Evolutionary conservation across 2,797 vertebrate genomes (phyloP).

Genomic region (Lagodon rhomboides): DNA sequence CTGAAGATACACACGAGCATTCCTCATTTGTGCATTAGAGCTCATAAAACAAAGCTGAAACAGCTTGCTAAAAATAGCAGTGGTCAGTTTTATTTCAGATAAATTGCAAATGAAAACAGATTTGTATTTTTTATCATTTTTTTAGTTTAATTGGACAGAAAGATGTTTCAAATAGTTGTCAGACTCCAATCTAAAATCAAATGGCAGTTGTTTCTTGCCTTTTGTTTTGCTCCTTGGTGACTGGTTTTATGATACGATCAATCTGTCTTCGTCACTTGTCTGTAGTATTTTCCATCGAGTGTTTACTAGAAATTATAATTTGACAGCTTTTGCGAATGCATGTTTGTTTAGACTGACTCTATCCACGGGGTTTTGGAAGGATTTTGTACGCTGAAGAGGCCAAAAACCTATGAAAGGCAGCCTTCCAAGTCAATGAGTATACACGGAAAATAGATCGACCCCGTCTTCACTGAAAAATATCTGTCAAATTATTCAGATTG

Average conservation of each 20-base stretch:
- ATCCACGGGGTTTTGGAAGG: background rate
- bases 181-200: background rate
- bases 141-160: background rate
- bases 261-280: background rate
- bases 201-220: background rate
- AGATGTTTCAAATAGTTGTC: background rate
- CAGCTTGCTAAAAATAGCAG: background rate
- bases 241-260: no score
- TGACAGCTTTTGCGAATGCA: background rate
- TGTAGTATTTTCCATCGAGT: background rate
- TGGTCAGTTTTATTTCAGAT: background rate
- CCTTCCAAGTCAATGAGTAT: fast-evolving
- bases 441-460: background rate
- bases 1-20: background rate
- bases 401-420: background rate
- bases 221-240: background rate
- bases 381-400: background rate
- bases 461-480: background rate
- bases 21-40: background rate
- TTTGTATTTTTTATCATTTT: background rate
- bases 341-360: background rate
- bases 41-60: background rate
- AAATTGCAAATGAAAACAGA: no score
- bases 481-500: constrained; percentile 9
- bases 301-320: background rate